A percentile compares a stretch with the other conserved stretches of the same genome.
phyloP scores from a whole-genome alignment of 2,797 vertebrate species.

The Scyliorhinus canicula region DNA sequence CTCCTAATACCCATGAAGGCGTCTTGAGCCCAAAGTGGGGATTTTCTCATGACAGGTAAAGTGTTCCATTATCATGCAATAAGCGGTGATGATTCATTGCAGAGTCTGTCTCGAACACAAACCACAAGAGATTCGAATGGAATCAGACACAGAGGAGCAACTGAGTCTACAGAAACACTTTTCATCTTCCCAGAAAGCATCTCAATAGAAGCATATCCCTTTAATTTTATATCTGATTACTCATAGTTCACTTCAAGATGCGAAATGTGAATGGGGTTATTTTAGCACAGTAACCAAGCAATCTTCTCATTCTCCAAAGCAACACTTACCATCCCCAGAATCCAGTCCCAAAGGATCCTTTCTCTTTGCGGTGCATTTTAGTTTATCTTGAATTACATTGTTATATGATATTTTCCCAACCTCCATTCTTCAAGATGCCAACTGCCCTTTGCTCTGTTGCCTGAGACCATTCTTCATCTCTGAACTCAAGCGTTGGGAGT shows the following conservation, averaged over 20 bases:
- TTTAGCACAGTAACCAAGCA: neutral
- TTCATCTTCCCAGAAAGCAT: neutral
- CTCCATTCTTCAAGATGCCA: neutral
- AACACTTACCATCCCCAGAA: neutral
- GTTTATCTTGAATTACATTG: neutral
- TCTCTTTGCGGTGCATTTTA: neutral
- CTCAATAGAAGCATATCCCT: neutral
- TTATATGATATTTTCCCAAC: neutral
- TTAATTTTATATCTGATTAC: neutral
- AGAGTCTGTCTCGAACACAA: neutral
- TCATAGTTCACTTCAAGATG: neutral
- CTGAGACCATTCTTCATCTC: neutral
- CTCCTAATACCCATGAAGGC: conserved; percentile 17
- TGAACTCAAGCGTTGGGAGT: neutral
- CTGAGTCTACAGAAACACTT: neutral
- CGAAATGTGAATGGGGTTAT: neutral
- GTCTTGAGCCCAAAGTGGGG: neutral
- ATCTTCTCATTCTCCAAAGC: neutral
- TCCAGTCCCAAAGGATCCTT: neutral
- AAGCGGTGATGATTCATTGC: neutral
- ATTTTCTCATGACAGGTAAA: neutral
- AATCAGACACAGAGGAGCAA: neutral
- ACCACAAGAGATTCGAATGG: neutral
- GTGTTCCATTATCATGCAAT: neutral
- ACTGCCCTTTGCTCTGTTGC: neutral